phyloP scores from a whole-genome alignment of 2,797 vertebrate genomes.

The Sebastes diaconus region DNA sequence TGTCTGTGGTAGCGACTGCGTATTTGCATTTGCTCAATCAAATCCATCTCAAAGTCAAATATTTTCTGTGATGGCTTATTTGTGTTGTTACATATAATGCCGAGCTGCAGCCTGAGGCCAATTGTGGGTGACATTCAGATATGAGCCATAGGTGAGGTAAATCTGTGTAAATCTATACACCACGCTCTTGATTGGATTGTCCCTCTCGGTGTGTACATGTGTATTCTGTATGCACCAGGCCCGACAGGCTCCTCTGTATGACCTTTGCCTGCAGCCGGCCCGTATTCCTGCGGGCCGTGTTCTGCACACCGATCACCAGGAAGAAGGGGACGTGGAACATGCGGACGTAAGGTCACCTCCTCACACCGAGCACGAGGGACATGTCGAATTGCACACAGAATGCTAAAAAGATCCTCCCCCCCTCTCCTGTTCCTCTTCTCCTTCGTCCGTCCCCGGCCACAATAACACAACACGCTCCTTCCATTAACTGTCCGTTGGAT shows the following conservation, averaged over 20 bases:
- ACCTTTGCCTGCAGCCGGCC: slow-evolving; percentile 74
- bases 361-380: slow-evolving; percentile 64
- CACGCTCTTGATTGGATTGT: slow-evolving; percentile 52
- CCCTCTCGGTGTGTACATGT: slow-evolving; percentile 42
- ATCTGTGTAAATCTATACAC: slow-evolving; percentile 44
- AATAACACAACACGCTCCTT: slow-evolving; percentile 59
- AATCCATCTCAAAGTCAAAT: slow-evolving; percentile 56
- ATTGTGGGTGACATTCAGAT: slow-evolving; percentile 19
- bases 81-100: slow-evolving; percentile 23
- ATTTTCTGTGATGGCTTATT: slow-evolving; percentile 44
- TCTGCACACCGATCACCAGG: slow-evolving; percentile 68
- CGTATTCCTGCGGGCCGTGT: slow-evolving; percentile 69
- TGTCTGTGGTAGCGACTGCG: slow-evolving; percentile 11
- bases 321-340: slow-evolving; percentile 60
- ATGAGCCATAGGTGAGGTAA: slow-evolving; percentile 13
- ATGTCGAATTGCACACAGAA: slow-evolving; percentile 62
- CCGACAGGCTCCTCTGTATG: slow-evolving; percentile 47
- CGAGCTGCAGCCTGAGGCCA: slow-evolving; percentile 34
- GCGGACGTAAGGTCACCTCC: slow-evolving; percentile 76
- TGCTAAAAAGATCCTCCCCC: slow-evolving; percentile 60
- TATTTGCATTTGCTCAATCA: slow-evolving; percentile 41
- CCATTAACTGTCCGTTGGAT: slow-evolving; percentile 72
- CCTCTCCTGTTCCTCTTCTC: slow-evolving; percentile 14
- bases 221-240: slow-evolving; percentile 47
- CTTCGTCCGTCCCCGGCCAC: slow-evolving; percentile 42